A percentile compares a stretch with the other conserved stretches of the same genome.
Evolutionary conservation across 2,113 vertebrate species (phyloP).

Genomic region (Pipra filicauda): DNA sequence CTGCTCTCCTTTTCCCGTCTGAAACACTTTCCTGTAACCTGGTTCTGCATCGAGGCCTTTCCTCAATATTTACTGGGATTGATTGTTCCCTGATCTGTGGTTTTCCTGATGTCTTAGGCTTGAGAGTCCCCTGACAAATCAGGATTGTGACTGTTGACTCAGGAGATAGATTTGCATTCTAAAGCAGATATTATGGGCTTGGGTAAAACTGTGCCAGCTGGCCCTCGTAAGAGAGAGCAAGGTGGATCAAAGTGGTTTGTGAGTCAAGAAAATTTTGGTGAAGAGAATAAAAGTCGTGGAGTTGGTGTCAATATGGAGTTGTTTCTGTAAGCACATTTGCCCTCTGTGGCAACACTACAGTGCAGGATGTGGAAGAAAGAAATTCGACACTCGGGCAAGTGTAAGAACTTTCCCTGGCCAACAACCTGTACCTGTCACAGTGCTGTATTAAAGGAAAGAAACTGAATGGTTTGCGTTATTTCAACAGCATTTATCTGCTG

Average conservation of each 20-base stretch:
- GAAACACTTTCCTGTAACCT: not conserved
- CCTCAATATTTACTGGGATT: not conserved
- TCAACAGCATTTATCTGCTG: conserved; percentile 92
- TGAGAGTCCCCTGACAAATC: not conserved
- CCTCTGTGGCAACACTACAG: not conserved
- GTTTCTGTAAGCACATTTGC: not conserved
- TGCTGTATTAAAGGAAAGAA: not conserved
- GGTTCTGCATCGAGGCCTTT: fast-evolving
- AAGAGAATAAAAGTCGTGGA: not conserved
- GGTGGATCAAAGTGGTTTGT: not conserved
- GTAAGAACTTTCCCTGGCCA: not conserved
- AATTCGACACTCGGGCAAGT: not conserved
- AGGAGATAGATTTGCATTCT: not conserved
- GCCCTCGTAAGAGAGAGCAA: not conserved
- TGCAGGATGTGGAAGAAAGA: not conserved
- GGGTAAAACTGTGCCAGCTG: not conserved
- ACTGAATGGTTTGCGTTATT: not conserved
- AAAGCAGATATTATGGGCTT: not conserved
- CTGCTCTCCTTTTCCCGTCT: not conserved
- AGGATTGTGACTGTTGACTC: not conserved
- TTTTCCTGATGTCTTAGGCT: not conserved
- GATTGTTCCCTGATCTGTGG: not conserved
- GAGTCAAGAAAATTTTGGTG: not conserved
- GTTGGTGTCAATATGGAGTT: not conserved
- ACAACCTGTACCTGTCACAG: not conserved